phyloP scores from a whole-genome alignment of 2,113 vertebrate species.

The Ia io region DNA sequence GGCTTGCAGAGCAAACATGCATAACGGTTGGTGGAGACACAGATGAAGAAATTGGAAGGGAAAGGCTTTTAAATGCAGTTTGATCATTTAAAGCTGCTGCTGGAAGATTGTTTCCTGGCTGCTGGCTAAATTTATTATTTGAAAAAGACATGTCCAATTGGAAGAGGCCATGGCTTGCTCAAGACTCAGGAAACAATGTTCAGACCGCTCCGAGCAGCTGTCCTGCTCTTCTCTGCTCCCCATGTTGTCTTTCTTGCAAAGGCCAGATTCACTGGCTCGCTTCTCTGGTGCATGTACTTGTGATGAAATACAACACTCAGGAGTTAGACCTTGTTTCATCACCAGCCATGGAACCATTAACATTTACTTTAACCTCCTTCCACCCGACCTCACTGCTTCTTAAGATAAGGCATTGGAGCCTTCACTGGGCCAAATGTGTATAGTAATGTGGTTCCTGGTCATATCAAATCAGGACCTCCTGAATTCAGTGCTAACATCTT shows the following conservation, averaged over 20 bases:
- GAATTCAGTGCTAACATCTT: background rate
- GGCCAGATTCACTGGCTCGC: background rate
- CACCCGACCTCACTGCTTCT: background rate
- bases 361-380: background rate
- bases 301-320: background rate
- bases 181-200: background rate
- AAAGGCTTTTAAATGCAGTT: background rate
- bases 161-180: background rate
- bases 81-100: background rate
- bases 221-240: background rate
- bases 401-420: background rate
- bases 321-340: background rate
- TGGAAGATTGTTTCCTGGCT: background rate
- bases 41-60: background rate
- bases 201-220: background rate
- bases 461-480: background rate
- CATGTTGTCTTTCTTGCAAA: too few species aligned
- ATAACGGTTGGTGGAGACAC: background rate
- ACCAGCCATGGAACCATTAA: background rate
- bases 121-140: background rate
- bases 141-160: background rate
- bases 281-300: background rate
- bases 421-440: too few species aligned
- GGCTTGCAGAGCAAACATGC: background rate
- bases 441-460: background rate